These are phyloP conservation scores for Pachypeltis micranthus DNA, from an alignment of 1,140 invertebrate genomes.

Conservation along the genomic window DNA sequence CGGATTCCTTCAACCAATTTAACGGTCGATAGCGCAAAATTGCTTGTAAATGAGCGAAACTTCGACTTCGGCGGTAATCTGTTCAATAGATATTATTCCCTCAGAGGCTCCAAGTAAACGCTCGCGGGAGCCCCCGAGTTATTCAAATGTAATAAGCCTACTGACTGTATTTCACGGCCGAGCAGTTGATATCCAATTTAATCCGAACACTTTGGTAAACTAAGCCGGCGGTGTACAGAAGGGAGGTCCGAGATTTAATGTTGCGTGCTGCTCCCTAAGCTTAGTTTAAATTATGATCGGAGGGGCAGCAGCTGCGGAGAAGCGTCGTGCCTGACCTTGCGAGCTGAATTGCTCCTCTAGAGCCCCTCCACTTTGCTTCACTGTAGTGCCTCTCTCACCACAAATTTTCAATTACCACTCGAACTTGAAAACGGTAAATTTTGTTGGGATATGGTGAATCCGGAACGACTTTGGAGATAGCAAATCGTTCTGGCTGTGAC, in stretches of 20 bases:
- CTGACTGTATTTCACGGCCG: neutral
- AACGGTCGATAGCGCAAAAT: no score
- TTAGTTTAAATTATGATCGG: neutral
- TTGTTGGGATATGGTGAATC: no score
- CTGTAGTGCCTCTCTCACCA: no score
- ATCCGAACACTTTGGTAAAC: neutral
- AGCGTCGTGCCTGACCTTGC: no score
- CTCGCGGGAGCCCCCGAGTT: neutral
- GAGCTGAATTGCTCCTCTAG: no score
- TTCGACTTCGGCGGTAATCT: neutral
- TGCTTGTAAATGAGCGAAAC: no score
- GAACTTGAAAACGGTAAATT: no score
- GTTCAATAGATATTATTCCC: neutral
- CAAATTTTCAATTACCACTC: no score
- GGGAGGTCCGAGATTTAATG: neutral
- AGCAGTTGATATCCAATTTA: neutral
- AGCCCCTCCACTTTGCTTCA: no score
- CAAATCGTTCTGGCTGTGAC: no score
- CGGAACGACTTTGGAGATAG: no score
- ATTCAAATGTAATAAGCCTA: neutral
- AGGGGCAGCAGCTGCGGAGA: neutral
- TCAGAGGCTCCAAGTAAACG: neutral
- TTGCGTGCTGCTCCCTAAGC: neutral
- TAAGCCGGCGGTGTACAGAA: neutral
- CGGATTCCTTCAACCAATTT: no score